Conservation (phyloP, 2,888 invertebrate genomes). For the Spodoptera exigua region DNA sequence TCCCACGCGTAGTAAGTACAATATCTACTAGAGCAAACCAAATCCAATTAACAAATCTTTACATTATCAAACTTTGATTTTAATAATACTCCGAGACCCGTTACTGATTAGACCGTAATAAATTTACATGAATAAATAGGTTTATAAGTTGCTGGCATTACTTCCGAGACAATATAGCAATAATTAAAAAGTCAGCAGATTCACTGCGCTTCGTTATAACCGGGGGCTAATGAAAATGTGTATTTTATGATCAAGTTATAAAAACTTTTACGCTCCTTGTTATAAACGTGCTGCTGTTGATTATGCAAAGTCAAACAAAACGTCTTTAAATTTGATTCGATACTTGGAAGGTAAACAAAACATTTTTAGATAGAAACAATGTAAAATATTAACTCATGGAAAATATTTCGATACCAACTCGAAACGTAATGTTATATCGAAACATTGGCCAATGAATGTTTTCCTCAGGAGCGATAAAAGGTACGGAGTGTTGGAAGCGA, state of each 20-base stretch:
- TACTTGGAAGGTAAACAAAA: conserved; percentile 21
- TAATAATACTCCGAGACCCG: conserved; percentile 1
- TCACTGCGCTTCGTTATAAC: conserved; percentile 5
- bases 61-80: neutral
- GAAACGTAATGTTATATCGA: conserved; percentile 11
- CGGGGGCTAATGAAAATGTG: neutral
- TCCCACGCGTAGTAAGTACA: conserved; percentile 63
- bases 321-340: conserved; percentile 2
- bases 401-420: conserved; percentile 9
- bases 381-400: conserved; percentile 17
- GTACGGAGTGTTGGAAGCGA: conserved; percentile 77
- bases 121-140: conserved; percentile 23
- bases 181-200: conserved; percentile 25
- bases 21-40: neutral
- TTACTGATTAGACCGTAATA: conserved; percentile 1
- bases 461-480: conserved; percentile 73
- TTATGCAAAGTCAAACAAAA: neutral
- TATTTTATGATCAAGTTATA: too few species aligned
- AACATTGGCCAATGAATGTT: conserved; percentile 31
- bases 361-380: conserved; percentile 5
- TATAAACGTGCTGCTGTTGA: conserved; percentile 5
- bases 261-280: conserved; percentile 12
- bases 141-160: conserved; percentile 4
- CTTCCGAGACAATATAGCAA: conserved; percentile 4
- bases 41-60: conserved; percentile 1